Base-by-base conservation (phyloP, 2,113 vertebrate genomes). In the Phyllopteryx taeniolatus region DNA sequence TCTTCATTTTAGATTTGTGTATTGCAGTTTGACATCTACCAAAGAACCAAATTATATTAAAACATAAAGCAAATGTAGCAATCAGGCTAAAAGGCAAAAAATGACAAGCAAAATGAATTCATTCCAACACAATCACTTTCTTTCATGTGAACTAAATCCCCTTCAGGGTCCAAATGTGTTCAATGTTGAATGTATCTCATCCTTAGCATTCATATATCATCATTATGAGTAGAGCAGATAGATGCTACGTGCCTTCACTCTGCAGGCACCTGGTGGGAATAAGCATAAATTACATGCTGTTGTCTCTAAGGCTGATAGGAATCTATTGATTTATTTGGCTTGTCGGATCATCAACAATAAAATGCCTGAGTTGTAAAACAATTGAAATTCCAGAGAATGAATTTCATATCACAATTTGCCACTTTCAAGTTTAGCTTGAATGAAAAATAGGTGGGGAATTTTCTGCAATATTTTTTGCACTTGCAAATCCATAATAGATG, bases 91-190 rank as follows among this genome's bases (percentile, higher is more conserved):
- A 77, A 72, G 68, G 70, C 31, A 73, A 51, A 59, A 72, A 68
- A 73, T 83, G 79, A 86, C 82, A 73, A 73, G 64, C 74, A 61
- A 74, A 84, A 82, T 74, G 63, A 85, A 84, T 86, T 78, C 67
- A 87, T 81, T 84, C 60, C 57, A 80, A 78, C 64, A 75, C 59
- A 67, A 31, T 75, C 69, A 57, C 66, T 75, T 66, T 68, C 70
- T 86, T 77, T 67, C 35, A 83, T 81, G 75, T 72, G 49, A 85
- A 77, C 77, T 83, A 71, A 79, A 86, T 71, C 81, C 78, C 79
- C 80, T 70, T 44, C 59, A 12, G 72, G 82, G 72, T 70, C 51
- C 68, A 75, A 76, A 80, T 79, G 64, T 70, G 61, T 74, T 73
- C 17, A 42, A 72, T 31, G 61, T 72, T 31, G 47, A 61, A 76